Evolutionary conservation across 2,888 invertebrate genomes (phyloP), one percentile per base, ranked within the genome.

Genomic region (Oscheius myriophilus): DNA sequence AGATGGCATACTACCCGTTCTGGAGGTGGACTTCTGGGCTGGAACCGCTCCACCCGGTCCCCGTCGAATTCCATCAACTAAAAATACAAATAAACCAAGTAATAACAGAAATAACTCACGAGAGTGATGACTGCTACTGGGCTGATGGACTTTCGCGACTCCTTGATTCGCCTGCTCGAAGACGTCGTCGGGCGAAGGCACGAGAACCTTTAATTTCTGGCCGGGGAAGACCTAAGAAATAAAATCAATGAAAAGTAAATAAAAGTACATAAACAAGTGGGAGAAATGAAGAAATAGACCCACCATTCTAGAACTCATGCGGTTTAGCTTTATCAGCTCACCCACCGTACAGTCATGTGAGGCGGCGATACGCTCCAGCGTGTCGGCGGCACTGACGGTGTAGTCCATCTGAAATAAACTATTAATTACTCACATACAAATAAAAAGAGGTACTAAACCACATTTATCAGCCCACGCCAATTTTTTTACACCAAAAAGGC

Each of bases 301-400:
- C 18, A 83, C 84, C 80, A 88, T 87, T 42, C 89, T 84, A 18
- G 94, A 93, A 74, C 92, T 92, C 87, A 97, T 91, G 87, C 93
- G 91, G 90, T 98, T 98, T 86, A 96, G 89, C 89, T 95, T 95
- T 87, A 93, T 93, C 87, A 98, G 90, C 90, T 96, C 96, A 63
- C 96, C 95, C 52, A 97, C 96, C 53, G 96, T 97, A 73, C 95
- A 95, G 89, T 97, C 96, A 70, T 85, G 84, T 23, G 79, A 73
- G 26, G 85, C 85, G 3, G 85, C 85, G 42, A 85, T 86, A 43
- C 84, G 66, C 71, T 84, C 85, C 52, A 85, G 65, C 9, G 85
- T 84, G 71, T 85, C 85, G 51, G 78, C 70, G 49, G 71, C 72
- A 42, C 72, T 73, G 57, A 85, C 81, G 62, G 80, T 81, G 71